Evolutionary conservation across 2,888 invertebrate species (phyloP).

Genomic region (Ctenicera cuprea): DNA sequence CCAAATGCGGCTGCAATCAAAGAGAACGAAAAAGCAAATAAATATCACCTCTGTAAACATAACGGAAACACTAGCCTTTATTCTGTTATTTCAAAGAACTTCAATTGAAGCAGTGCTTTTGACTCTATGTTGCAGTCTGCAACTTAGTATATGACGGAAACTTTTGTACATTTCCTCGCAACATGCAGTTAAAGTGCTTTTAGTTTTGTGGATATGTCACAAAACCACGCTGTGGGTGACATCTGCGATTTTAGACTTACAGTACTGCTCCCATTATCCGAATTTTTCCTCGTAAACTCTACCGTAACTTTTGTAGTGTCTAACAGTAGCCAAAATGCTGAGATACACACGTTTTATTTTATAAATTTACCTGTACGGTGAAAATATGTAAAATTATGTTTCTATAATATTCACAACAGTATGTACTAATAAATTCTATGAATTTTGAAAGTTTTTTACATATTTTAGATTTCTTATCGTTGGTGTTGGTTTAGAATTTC

Average conservation of each 20-base stretch:
- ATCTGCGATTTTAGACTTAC: slow-evolving; percentile 55
- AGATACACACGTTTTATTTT: no score
- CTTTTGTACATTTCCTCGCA: slow-evolving; percentile 59
- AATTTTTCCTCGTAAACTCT: slow-evolving; percentile 41
- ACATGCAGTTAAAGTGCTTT: slow-evolving; percentile 64
- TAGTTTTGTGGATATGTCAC: slow-evolving; percentile 60
- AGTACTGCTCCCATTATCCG: slow-evolving; percentile 34
- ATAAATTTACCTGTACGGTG: no score
- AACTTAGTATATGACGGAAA: slow-evolving; percentile 59
- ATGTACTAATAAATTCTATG: no score
- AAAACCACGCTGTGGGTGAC: slow-evolving; percentile 57
- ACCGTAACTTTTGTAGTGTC: neutral
- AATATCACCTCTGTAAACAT: slow-evolving; percentile 25
- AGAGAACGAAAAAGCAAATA: slow-evolving; percentile 1
- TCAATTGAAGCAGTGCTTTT: slow-evolving; percentile 49
- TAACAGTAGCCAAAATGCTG: neutral
- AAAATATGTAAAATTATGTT: no score
- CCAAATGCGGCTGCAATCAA: neutral
- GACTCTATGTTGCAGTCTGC: slow-evolving; percentile 56
- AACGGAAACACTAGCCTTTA: slow-evolving; percentile 40
- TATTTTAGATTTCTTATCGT: no score
- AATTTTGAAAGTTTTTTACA: no score
- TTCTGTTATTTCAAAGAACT: slow-evolving; percentile 47
- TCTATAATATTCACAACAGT: no score
- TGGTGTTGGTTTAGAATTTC: no score